phyloP scores from a whole-genome alignment of 2,888 invertebrate genomes.

The Orthosia cruda region DNA sequence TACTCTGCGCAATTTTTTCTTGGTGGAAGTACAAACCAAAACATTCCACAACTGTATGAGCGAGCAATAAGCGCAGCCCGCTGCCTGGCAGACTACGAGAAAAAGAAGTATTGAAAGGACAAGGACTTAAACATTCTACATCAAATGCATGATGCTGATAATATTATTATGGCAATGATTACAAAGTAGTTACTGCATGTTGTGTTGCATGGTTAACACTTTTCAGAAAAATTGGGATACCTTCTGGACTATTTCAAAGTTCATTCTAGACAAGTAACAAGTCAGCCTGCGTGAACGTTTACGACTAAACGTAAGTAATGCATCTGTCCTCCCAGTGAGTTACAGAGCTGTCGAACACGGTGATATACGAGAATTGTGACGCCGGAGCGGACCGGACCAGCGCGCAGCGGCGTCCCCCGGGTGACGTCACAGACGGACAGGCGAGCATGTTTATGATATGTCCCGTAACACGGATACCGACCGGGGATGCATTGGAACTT shows the following conservation, averaged over 20 bases:
- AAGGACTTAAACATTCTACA: not conserved
- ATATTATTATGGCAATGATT: not conserved
- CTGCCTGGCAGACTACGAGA: not conserved
- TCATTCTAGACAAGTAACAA: not conserved
- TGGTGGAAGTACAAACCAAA: not conserved
- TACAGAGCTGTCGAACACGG: conserved; percentile 34
- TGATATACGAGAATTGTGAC: conserved; percentile 21
- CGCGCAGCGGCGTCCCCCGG: conserved; percentile 43
- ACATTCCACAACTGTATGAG: not conserved
- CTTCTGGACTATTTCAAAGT: not conserved
- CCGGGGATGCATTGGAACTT: not conserved
- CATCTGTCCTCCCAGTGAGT: not conserved
- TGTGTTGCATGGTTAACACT: not conserved
- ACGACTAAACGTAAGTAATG: not conserved
- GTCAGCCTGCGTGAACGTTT: not conserved
- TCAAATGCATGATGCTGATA: not conserved
- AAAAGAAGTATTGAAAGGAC: not conserved
- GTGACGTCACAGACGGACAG: conserved; percentile 15
- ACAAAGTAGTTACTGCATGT: not conserved
- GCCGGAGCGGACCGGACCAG: not conserved
- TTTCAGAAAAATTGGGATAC: not conserved
- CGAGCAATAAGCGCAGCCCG: not conserved
- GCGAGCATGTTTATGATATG: conserved; percentile 33
- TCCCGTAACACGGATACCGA: not conserved
- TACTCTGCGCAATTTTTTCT: not conserved